Evolutionary conservation across 1,140 invertebrate species (phyloP), one percentile per base, ranked within the genome.

Genomic region (Drosophila asahinai): DNA sequence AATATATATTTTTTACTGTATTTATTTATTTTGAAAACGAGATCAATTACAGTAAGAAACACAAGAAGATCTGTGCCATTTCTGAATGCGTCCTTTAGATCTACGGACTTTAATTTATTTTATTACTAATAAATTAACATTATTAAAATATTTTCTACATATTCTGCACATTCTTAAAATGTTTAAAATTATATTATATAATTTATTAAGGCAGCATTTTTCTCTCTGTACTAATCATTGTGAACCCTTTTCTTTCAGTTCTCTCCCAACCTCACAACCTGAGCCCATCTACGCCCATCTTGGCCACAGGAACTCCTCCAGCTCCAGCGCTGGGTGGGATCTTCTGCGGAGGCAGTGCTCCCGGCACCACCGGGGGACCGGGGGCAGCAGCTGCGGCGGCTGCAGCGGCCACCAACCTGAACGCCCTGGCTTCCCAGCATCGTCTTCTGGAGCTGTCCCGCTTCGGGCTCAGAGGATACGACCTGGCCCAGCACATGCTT

Each of bases 401-500:
- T 0, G 93, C 70, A 92, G 94, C 83, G 81, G 93, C 70, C 93
- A 94, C 36, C 94, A 96, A 95, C 5, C 93, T 96, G n/a, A 95
- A 95, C 5, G 95, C 95, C 0, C 92, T 96, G 62, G 95, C 96
- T 55, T 95, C 95, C 0, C 95, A 96, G 83, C 96, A 96, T 92
- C 94, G 97, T 57, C 95, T 98, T 8, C 93, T 98, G 62, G 97
- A 98, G 90, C 93, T 98, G 30, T 97, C 97, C 42, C 95, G 97
- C 49, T 96, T 97, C 75, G 97, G 97, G 4, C 94, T 97, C 22
- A 93, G 97, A 66, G 97, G 97, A 68, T 98, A 98, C 92, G 97
- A 98, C 93, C 95, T 98, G 82, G 97, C 97, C 5, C 95, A 97
- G 61, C 97, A 98, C 90, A 96, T 98, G 93, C 95, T 97, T 17